Evolutionary conservation across 2,797 vertebrate species (phyloP).

Genomic region (Adrianichthys oophorus): DNA sequence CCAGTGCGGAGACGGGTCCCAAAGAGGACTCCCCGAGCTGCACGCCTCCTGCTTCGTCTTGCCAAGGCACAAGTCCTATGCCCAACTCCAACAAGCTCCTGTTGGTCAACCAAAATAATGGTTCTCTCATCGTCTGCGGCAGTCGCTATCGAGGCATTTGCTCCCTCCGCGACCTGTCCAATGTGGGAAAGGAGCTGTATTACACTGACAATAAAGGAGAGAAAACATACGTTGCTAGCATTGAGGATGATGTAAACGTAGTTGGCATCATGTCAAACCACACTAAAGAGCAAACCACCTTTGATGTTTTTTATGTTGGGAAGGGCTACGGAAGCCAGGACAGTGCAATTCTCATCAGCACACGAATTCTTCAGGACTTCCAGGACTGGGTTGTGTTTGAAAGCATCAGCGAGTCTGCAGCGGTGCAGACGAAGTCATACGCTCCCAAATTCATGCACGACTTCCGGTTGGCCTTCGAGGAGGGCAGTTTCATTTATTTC

Average conservation of each 20-base stretch:
- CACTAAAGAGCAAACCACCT: slow-evolving; percentile 28
- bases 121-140: slow-evolving; percentile 88
- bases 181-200: slow-evolving; percentile 82
- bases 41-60: slow-evolving; percentile 73
- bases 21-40: slow-evolving; percentile 68
- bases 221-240: slow-evolving; percentile 94
- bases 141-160: slow-evolving; percentile 95
- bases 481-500: slow-evolving; percentile 87
- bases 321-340: slow-evolving; percentile 91
- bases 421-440: slow-evolving; percentile 87
- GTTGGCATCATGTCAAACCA: slow-evolving; percentile 89
- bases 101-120: slow-evolving; percentile 80
- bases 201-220: slow-evolving; percentile 90
- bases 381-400: slow-evolving; percentile 89
- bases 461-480: slow-evolving; percentile 89
- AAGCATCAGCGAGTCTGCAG: slow-evolving; percentile 88
- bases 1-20: slow-evolving; percentile 82
- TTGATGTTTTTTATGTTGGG: slow-evolving; percentile 87
- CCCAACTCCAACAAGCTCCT: slow-evolving; percentile 91
- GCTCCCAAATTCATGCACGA: slow-evolving; percentile 85
- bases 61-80: slow-evolving; percentile 79
- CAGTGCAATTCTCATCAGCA: slow-evolving; percentile 93
- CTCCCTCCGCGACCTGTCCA: slow-evolving; percentile 84
- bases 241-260: slow-evolving; percentile 87
- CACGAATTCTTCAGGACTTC: slow-evolving; percentile 86